These are phyloP conservation scores for Myopa testacea DNA, from an alignment of 2,888 invertebrate species.

Conservation along the genomic window DNA sequence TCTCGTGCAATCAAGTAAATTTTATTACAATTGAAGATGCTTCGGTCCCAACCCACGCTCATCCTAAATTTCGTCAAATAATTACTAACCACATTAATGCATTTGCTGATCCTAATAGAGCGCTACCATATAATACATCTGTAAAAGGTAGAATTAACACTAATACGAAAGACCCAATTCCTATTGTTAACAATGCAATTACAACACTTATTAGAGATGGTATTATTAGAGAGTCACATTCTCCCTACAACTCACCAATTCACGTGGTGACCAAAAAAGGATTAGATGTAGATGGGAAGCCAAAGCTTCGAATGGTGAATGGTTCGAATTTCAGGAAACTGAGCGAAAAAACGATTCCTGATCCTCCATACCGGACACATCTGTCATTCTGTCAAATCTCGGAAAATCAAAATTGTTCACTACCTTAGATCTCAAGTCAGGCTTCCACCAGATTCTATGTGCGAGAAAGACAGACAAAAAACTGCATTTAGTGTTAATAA, in stretches of 20 bases:
- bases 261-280: constrained; percentile 40
- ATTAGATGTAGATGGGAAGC: constrained; percentile 38
- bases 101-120: constrained; percentile 41
- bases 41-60: no score
- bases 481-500: constrained; percentile 39
- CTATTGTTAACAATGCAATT: no score
- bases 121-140: no score
- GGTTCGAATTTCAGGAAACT: constrained; percentile 44
- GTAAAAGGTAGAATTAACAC: no score
- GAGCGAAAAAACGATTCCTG: constrained; percentile 39
- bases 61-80: constrained; percentile 10
- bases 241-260: constrained; percentile 41
- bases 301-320: constrained; percentile 40
- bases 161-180: no score
- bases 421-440: constrained; percentile 44
- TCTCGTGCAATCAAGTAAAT: constrained; percentile 26
- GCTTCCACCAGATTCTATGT: constrained; percentile 44
- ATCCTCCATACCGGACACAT: constrained; percentile 41
- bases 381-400: constrained; percentile 36
- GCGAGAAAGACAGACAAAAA: constrained; percentile 5
- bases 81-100: constrained; percentile 39
- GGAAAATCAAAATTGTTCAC: no score
- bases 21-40: no score
- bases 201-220: no score
- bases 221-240: no score